Conservation (phyloP, 2,888 invertebrate species). For the Platycheirus albimanus region DNA sequence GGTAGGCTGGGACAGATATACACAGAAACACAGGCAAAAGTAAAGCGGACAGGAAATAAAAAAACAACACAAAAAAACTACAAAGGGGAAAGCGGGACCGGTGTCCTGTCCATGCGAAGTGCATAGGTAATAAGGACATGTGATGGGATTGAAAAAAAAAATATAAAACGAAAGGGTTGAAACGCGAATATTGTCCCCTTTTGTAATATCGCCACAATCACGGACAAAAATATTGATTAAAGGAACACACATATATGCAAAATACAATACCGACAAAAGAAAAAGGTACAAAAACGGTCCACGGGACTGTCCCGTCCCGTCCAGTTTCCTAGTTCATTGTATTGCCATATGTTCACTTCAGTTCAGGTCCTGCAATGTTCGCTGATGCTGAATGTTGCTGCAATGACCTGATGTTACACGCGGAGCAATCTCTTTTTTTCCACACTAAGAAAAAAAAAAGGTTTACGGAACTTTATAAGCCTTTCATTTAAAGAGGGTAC, state of each 20-base stretch:
- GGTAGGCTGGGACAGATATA: conserved; percentile 52
- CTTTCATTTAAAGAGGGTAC: conserved; percentile 35
- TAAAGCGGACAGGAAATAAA: conserved; percentile 56
- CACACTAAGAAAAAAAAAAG: conserved; percentile 2
- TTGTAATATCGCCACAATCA: conserved; percentile 72
- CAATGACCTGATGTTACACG: conserved; percentile 42
- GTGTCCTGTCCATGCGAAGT: conserved; percentile 71
- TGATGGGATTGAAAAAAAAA: conserved; percentile 49
- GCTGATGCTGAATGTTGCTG: conserved; percentile 49
- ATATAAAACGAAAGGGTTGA: conserved; percentile 67
- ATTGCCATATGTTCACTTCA: conserved; percentile 64
- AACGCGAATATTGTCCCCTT: conserved; percentile 69
- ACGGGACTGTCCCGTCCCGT: conserved; percentile 72
- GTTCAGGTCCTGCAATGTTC: conserved; percentile 45
- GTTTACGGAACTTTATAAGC: conserved; percentile 39
- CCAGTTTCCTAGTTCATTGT: conserved; percentile 68
- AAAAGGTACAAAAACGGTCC: conserved; percentile 47
- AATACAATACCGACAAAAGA: conserved; percentile 10
- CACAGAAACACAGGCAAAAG: conserved; percentile 1
- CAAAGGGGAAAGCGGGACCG: conserved; percentile 45
- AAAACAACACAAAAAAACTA: conserved; percentile 50
- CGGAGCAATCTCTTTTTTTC: neutral
- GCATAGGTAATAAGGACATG: conserved; percentile 73
- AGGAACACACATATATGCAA: conserved; percentile 18
- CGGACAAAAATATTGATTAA: conserved; percentile 69